These are phyloP conservation scores for Helleia helle DNA, from an alignment of 2,888 invertebrate genomes.

Conservation along the genomic window DNA sequence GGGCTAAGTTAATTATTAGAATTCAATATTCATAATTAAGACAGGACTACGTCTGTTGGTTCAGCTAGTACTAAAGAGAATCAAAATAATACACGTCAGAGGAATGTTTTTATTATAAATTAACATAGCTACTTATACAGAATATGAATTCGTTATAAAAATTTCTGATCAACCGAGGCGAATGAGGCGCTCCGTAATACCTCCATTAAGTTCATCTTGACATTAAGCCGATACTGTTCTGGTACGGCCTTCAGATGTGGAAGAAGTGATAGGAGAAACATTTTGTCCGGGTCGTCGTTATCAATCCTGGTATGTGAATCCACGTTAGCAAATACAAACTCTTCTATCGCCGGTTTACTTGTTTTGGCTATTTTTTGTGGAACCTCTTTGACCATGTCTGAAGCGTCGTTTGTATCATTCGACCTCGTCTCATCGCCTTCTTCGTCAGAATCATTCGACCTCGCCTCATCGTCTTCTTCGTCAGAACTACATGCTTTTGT, in stretches of 20 bases:
- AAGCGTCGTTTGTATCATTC: conserved; percentile 28
- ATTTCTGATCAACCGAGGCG: too few relatives aligned
- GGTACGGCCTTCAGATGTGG: conserved; percentile 58
- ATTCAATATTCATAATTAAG: too few relatives aligned
- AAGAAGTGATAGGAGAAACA: conserved; percentile 55
- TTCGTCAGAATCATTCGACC: too few relatives aligned
- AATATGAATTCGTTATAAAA: too few relatives aligned
- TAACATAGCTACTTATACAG: too few relatives aligned
- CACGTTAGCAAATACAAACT: conserved; percentile 56
- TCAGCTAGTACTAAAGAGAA: too few relatives aligned
- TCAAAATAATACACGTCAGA: too few relatives aligned
- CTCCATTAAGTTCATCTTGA: conserved; percentile 61
- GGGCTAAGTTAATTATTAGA: too few relatives aligned
- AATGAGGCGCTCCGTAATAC: conserved; percentile 47
- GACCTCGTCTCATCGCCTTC: too few relatives aligned
- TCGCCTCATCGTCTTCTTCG: conserved; percentile 37
- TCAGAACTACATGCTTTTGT: conserved; percentile 38
- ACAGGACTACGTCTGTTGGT: too few relatives aligned
- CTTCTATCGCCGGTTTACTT: conserved; percentile 27
- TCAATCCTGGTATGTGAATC: conserved; percentile 35
- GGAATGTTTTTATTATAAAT: too few relatives aligned
- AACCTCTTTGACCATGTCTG: conserved; percentile 19
- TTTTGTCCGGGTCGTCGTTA: conserved; percentile 47
- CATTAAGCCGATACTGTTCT: conserved; percentile 45
- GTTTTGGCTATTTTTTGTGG: conserved; percentile 13